Percentiles rank a stretch among this genome's conserved stretches.
phyloP scores from a whole-genome alignment of 2,797 vertebrate species.

The Staurois parvus region DNA sequence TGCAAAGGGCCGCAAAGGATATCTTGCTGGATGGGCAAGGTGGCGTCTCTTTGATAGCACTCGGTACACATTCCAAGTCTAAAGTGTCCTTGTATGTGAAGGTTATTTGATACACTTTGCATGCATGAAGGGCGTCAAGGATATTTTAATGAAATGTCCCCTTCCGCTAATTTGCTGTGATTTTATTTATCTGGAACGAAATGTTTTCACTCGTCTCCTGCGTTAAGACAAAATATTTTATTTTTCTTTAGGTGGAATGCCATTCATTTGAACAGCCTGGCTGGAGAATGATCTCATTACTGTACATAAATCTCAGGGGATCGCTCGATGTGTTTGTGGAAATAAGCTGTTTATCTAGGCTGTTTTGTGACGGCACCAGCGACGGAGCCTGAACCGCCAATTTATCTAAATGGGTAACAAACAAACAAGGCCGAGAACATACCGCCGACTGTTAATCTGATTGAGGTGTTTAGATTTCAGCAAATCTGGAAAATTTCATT shows the following conservation, averaged over 20 bases:
- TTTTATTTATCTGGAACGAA: slow-evolving; percentile 11
- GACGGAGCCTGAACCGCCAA: background rate
- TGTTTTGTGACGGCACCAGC: slow-evolving; percentile 11
- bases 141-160: background rate
- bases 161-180: background rate
- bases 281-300: slow-evolving; percentile 1
- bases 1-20: too few relatives aligned
- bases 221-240: slow-evolving; percentile 3
- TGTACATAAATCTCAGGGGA: slow-evolving; percentile 13
- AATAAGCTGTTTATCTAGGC: slow-evolving; percentile 25
- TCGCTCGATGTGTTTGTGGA: slow-evolving; percentile 43
- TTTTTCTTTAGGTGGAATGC: slow-evolving; percentile 1
- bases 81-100: too few relatives aligned
- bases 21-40: too few relatives aligned
- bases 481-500: slow-evolving; percentile 27
- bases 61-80: too few relatives aligned
- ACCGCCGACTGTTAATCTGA: slow-evolving; percentile 31
- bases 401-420: slow-evolving; percentile 28
- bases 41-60: too few relatives aligned
- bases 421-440: slow-evolving; percentile 30
- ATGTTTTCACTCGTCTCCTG: background rate
- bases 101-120: too few relatives aligned
- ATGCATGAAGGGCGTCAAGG: background rate
- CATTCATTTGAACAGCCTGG: slow-evolving; percentile 3
- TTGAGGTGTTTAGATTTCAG: slow-evolving; percentile 22